Evolutionary conservation across 2,113 vertebrate species (phyloP).

Genomic region (Nanorana parkeri): DNA sequence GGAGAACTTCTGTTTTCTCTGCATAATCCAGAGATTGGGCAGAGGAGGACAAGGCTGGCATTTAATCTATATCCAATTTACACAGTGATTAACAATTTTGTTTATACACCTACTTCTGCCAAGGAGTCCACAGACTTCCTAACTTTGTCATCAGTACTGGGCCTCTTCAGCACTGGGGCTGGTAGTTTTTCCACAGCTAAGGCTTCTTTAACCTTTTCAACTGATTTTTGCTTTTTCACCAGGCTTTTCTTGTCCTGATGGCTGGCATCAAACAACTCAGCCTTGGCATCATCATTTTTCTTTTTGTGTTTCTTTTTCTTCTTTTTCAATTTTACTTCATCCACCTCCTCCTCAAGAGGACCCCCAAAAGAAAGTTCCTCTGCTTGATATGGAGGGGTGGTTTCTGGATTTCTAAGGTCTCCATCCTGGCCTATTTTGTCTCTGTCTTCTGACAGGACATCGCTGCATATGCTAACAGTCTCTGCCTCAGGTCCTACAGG

Average conservation of each 20-base stretch:
- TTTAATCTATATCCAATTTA: too few relatives aligned
- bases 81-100: too few relatives aligned
- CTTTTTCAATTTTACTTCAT: conserved; percentile 72
- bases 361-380: neutral
- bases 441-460: conserved; percentile 63
- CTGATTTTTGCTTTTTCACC: conserved; percentile 70
- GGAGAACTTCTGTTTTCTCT: too few relatives aligned
- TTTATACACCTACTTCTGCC: conserved; percentile 70
- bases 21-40: too few relatives aligned
- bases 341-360: conserved; percentile 63
- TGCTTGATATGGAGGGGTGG: neutral
- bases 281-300: conserved; percentile 70
- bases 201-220: conserved; percentile 67
- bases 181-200: conserved; percentile 71
- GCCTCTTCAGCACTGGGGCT: conserved; percentile 60
- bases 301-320: conserved; percentile 75
- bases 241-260: conserved; percentile 75
- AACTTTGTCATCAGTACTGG: conserved; percentile 65
- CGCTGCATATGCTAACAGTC: conserved; percentile 52
- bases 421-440: conserved; percentile 48
- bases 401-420: conserved; percentile 60
- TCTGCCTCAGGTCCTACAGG: conserved; percentile 61
- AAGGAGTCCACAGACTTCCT: conserved; percentile 71
- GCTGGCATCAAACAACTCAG: conserved; percentile 73
- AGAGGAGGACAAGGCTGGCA: too few relatives aligned